Evolutionary conservation across 2,888 invertebrate species (phyloP).

Genomic region (Abrostola triplasia): DNA sequence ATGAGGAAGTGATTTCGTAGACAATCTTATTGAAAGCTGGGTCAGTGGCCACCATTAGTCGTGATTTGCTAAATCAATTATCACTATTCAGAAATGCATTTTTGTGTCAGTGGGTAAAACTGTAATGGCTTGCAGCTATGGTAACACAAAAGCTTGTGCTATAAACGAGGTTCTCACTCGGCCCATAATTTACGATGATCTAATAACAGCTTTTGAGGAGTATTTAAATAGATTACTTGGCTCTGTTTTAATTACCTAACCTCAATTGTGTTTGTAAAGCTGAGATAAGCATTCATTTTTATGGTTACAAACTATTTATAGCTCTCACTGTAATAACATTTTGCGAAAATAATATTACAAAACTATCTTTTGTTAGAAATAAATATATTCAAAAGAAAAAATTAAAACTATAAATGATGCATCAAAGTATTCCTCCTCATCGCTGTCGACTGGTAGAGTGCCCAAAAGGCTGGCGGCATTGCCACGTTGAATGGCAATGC

Average conservation of each 20-base stretch:
- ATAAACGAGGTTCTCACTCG: conserved; percentile 48
- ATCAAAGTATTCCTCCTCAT: too few relatives aligned
- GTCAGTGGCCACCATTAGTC: conserved; percentile 57
- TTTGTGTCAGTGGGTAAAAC: conserved; percentile 63
- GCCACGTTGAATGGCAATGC: too few relatives aligned
- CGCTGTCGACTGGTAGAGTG: too few relatives aligned
- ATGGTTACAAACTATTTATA: too few relatives aligned
- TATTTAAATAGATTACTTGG: conserved; percentile 39
- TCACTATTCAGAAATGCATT: conserved; percentile 58
- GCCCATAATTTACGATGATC: conserved; percentile 31
- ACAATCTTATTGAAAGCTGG: conserved; percentile 64
- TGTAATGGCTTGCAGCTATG: conserved; percentile 49
- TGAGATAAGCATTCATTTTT: neutral
- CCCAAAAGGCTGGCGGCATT: too few relatives aligned
- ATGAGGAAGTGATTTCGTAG: conserved; percentile 60
- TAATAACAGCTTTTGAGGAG: conserved; percentile 47
- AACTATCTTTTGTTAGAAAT: too few relatives aligned
- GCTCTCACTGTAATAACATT: too few relatives aligned
- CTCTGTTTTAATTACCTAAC: conserved; percentile 24
- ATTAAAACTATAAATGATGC: too few relatives aligned
- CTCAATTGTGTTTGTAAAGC: neutral
- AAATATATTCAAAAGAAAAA: too few relatives aligned
- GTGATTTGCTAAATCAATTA: conserved; percentile 65
- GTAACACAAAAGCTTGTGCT: conserved; percentile 45
- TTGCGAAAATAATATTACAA: too few relatives aligned